phyloP scores from a whole-genome alignment of 2,888 invertebrate species.

The Cheilosia soror region DNA sequence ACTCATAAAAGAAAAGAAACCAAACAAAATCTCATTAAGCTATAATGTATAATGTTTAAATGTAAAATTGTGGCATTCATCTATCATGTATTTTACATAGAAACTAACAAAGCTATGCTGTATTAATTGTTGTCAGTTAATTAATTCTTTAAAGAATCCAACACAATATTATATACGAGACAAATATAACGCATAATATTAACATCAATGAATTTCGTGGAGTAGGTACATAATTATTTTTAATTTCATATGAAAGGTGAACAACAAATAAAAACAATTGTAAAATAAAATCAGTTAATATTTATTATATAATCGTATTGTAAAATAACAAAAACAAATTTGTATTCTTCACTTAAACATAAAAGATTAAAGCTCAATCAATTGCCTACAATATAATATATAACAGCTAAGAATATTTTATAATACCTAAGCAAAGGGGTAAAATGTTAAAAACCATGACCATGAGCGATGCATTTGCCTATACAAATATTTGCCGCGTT shows the following conservation, averaged over 20 bases:
- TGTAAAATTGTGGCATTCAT: conserved; percentile 35
- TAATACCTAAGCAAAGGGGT: not conserved
- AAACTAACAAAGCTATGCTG: conserved; percentile 14
- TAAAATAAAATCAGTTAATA: conserved; percentile 6
- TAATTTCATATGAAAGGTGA: conserved; percentile 5
- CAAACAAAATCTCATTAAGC: conserved; percentile 16
- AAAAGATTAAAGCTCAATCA: conserved; percentile 20
- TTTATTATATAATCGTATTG: conserved; percentile 16
- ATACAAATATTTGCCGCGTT: not conserved
- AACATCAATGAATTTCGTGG: conserved; percentile 4
- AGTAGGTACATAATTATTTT: not conserved
- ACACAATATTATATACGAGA: not conserved
- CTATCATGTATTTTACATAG: conserved; percentile 28
- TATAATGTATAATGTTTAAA: conserved; percentile 17
- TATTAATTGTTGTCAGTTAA: conserved; percentile 44
- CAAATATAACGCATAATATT: not conserved
- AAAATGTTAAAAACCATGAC: not conserved
- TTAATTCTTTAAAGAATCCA: conserved; percentile 8
- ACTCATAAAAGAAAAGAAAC: not conserved
- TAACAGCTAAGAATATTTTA: conserved; percentile 29
- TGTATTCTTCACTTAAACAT: not conserved
- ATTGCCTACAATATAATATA: conserved; percentile 17
- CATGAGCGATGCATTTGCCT: not conserved
- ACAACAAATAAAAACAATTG: not conserved
- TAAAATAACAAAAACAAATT: conserved; percentile 23